Evolutionary conservation across 2,113 vertebrate genomes (phyloP), one percentile per base, ranked within the genome.

Genomic region (Oncorhynchus masou): DNA sequence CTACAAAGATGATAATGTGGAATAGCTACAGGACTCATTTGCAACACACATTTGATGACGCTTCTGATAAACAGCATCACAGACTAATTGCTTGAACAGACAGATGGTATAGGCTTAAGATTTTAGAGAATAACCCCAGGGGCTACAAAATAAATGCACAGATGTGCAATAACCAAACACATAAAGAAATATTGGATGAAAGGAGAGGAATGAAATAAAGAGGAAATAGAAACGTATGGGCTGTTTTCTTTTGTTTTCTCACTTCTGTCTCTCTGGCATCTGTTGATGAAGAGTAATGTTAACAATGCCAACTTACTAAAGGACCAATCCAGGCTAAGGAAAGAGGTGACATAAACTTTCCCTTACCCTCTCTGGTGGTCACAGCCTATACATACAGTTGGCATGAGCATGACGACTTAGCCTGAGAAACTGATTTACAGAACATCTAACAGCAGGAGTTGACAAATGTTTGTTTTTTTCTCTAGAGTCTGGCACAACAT

Each of bases 361-460:
- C n/a, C 20, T 69, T 34, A 66, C 82, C 48, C 80, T 24, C 71
- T 72, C 80, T 84, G 74, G 68, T 82, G 85, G 80, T 22, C 51
- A 75, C n/a, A 29, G 16, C 27, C 25, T 67, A 6, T 3, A 5
- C 12, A 24, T 66, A 60, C 77, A 25, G 71, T 67, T 27, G 76
- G 39, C 68, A 74, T 74, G 60, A 45, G 39, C 15, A 54, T 0
- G 4, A 1, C 2, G 39, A 45, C 39, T 45, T 9, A 11, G 34
- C 34, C 34, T 9, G 34, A 39, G 7, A 9, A 39, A 39, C 8
- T 45, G 8, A 45, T 45, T 39, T 39, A 9, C 39, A 3, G 39
- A 9, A 1, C 9, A 45, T 45, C 39, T 45, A 45, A 45, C 39
- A 45, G 39, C 39, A 45, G 39, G 39, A 45, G 9, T 45, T 45